Evolutionary conservation across 2,888 invertebrate genomes (phyloP), one percentile per base, ranked within the genome.

Genomic region (Julus scanicus): DNA sequence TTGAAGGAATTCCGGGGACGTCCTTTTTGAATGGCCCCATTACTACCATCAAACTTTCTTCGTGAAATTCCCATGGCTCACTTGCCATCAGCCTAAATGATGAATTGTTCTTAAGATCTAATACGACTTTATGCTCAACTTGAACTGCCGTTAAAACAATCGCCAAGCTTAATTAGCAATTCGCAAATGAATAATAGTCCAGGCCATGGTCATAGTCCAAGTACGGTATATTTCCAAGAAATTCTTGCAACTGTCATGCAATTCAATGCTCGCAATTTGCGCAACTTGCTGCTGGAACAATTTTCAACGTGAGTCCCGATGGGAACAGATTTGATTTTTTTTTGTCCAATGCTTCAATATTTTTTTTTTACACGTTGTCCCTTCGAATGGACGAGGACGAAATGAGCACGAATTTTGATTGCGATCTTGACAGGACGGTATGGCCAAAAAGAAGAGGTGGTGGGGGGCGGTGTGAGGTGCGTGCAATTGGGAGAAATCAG

Each of bases 331-430:
- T 71, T 20, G 29, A 71, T 20, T 71, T 71, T 71, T 71, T 71
- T 63, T 63, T 71, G 71, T 29, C 71, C 29, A 71, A 29, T 71
- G 71, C 29, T 71, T 71, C 71, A 71, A 71, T 8, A 44, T 44
- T 44, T 44, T 71, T 71, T 71, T 71, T 71, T 71, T 20, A 9
- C 71, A 20, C 71, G 71, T 71, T 71, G 71, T 71, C 71, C 71
- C 29, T 71, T 71, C n/a, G 71, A 11, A 71, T 71, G 71, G 71
- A 71, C 71, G 49, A 86, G 86, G 86, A 44, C 86, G 86, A 86
- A 39, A 86, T 53, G 39, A 86, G 57, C 86, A 86, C 86, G 86
- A 86, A 86, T 53, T 86, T 37, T 29, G 86, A 86, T 86, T 86
- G 53, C 39, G 17, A 86, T 86, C 86, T 86, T 86, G 86, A 86